phyloP scores from a whole-genome alignment of 2,888 invertebrate genomes.

The Aspidapion aeneum region DNA sequence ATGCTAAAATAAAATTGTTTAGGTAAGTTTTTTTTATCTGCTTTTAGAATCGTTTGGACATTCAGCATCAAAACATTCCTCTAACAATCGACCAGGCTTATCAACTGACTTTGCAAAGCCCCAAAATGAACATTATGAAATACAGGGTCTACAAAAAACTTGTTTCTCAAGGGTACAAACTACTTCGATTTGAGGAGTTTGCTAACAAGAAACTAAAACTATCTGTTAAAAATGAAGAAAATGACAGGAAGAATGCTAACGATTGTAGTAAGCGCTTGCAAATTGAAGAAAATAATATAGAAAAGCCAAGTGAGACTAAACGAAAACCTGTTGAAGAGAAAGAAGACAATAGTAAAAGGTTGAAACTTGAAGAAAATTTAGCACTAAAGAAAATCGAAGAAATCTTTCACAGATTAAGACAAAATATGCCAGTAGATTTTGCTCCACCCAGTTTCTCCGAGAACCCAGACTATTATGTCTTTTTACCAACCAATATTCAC shows the following conservation, averaged over 20 bases:
- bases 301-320: slow-evolving; percentile 3
- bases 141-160: slow-evolving; percentile 39
- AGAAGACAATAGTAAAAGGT: neutral
- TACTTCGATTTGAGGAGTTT: slow-evolving; percentile 26
- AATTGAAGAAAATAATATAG: slow-evolving; percentile 4
- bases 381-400: slow-evolving; percentile 17
- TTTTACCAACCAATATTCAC: slow-evolving; percentile 29
- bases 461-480: slow-evolving; percentile 34
- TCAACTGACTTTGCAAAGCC: slow-evolving; percentile 47
- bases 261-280: neutral
- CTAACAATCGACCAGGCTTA: slow-evolving; percentile 67
- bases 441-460: neutral
- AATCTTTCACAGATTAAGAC: slow-evolving; percentile 31
- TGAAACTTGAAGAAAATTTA: neutral
- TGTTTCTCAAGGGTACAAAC: slow-evolving; percentile 34
- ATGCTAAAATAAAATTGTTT: no score
- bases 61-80: slow-evolving; percentile 55
- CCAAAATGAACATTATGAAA: slow-evolving; percentile 28
- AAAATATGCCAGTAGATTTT: slow-evolving; percentile 29
- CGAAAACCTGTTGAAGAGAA: slow-evolving; percentile 3
- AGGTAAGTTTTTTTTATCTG: slow-evolving; percentile 8
- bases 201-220: slow-evolving; percentile 5
- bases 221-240: neutral
- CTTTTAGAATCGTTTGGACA: slow-evolving; percentile 60
- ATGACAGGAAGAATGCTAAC: neutral